phyloP scores from a whole-genome alignment of 2,113 vertebrate species.

The Delphinapterus leucas region DNA sequence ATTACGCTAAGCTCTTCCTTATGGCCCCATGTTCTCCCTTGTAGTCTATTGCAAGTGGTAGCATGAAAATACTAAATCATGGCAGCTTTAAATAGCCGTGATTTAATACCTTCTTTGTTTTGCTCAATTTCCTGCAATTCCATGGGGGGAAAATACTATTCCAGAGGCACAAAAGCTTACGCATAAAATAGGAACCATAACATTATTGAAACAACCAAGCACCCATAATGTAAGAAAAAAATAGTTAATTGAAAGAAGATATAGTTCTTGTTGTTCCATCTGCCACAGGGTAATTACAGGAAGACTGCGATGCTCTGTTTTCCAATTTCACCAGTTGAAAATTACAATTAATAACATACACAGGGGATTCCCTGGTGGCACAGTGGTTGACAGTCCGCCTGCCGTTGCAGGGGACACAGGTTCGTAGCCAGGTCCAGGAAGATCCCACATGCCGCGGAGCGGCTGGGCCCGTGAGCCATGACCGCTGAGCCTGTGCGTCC shows the following conservation, averaged over 20 bases:
- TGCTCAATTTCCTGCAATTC: conserved; percentile 10
- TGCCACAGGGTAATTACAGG: neutral
- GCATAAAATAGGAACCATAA: neutral
- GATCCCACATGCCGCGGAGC: no score
- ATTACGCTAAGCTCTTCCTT: neutral
- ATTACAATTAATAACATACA: conserved; percentile 43
- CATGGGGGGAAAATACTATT: neutral
- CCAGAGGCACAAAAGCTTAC: neutral
- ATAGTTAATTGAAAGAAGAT: conserved; percentile 3
- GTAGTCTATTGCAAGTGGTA: neutral
- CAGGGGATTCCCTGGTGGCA: neutral
- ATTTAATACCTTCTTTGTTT: neutral
- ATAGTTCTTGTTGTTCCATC: neutral
- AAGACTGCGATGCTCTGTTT: neutral
- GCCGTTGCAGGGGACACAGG: no score
- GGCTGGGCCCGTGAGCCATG: no score
- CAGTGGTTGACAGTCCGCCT: no score
- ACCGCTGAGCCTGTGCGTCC: no score
- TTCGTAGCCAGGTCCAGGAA: no score
- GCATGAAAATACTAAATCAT: neutral
- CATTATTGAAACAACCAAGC: neutral
- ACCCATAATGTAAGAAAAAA: conserved; percentile 19
- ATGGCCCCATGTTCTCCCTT: neutral
- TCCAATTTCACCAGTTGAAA: conserved; percentile 37
- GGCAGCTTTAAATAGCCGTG: neutral